A percentile compares a stretch with the other conserved stretches of the same genome.
phyloP scores from a whole-genome alignment of 1,140 invertebrate genomes.

The Ceratina australensis region DNA sequence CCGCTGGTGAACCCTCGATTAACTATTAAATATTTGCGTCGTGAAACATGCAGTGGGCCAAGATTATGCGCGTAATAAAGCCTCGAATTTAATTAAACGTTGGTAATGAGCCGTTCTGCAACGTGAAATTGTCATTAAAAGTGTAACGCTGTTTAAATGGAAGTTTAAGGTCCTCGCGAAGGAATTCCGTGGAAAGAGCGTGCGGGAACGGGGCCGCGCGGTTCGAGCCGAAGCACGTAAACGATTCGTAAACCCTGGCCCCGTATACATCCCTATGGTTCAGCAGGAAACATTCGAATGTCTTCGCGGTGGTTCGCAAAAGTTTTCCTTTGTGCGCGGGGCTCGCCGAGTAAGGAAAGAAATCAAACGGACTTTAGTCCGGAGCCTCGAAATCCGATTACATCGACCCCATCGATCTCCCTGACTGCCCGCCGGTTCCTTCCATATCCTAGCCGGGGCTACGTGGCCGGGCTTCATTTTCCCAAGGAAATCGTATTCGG shows the following conservation, averaged over 20 bases:
- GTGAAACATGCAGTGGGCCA: background rate
- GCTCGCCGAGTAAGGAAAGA: constrained; percentile 23
- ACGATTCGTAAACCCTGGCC: background rate
- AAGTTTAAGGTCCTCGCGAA: background rate
- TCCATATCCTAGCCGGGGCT: background rate
- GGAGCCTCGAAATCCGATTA: constrained; percentile 54
- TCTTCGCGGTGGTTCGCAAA: background rate
- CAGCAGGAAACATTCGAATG: background rate
- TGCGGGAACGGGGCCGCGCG: background rate
- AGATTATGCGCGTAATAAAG: background rate
- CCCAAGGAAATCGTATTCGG: constrained; percentile 39
- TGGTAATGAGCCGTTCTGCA: background rate
- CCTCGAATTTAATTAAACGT: constrained; percentile 8
- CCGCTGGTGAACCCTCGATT: background rate
- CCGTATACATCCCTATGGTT: background rate
- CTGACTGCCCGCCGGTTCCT: background rate
- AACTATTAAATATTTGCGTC: constrained; percentile 12
- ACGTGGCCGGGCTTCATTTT: constrained; percentile 5
- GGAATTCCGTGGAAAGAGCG: background rate
- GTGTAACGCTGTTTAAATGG: background rate
- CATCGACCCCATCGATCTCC: constrained; percentile 32
- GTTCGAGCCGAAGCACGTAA: background rate
- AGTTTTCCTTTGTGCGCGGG: constrained; percentile 24
- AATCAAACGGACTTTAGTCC: constrained; percentile 53
- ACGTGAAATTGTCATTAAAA: background rate